Evolutionary conservation across 2,113 vertebrate genomes (phyloP).

Genomic region (Prionailurus viverrinus): DNA sequence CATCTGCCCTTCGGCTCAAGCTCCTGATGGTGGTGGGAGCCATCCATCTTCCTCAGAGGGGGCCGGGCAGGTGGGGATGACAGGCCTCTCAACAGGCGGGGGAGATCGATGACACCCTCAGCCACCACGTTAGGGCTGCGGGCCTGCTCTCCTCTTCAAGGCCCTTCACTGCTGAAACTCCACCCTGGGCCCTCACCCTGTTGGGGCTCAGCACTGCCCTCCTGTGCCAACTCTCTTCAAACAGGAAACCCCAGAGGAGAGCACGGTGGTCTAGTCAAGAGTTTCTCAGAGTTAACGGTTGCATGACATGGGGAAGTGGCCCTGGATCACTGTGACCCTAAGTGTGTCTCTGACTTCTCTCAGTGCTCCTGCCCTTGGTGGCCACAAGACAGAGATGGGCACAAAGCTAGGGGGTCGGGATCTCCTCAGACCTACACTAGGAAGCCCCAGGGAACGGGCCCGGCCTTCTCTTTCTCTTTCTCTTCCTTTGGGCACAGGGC

Average conservation of each 20-base stretch:
- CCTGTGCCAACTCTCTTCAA: not conserved
- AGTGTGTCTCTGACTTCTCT: not conserved
- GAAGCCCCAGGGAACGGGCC: not conserved
- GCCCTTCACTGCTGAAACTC: not conserved
- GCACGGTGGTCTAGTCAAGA: not conserved
- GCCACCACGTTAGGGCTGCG: not conserved
- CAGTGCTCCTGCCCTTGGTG: not conserved
- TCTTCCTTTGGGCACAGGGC: not conserved
- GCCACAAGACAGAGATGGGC: not conserved
- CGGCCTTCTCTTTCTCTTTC: not conserved
- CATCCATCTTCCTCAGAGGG: not conserved
- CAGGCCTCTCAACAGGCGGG: accelerated
- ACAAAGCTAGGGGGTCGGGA: not conserved
- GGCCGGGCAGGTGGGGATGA: not conserved
- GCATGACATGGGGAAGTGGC: not conserved
- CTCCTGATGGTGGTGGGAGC: not conserved
- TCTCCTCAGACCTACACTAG: not conserved
- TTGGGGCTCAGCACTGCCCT: not conserved
- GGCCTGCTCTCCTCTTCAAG: not conserved
- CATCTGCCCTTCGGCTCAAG: not conserved
- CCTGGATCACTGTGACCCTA: not conserved
- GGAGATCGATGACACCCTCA: not conserved
- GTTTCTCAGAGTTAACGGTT: not conserved
- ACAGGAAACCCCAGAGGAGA: not conserved
- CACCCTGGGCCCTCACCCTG: not conserved